Base-by-base conservation (phyloP, 2,888 invertebrate genomes). In the Hydraecia micacea region DNA sequence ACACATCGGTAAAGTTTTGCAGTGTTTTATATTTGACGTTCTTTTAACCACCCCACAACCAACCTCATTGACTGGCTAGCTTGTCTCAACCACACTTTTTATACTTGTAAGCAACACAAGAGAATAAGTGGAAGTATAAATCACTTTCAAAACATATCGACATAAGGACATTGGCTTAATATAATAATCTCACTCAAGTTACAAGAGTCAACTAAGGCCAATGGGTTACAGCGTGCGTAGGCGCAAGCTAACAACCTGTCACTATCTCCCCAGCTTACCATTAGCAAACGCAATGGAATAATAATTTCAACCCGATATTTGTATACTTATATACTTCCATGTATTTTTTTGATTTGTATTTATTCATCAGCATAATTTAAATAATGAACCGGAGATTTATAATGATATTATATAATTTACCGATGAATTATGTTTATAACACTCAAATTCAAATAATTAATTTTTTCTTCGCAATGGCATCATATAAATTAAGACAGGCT, bases 191-290 rank as follows among this genome's bases (percentile, higher is more conserved):
- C n/a, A 52, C 49, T 73, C 67, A 76, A 74, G 73, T 82, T 72
- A 85, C 84, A 32, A 84, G 76, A 85, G 68, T 85, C 79, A 75
- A 82, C 79, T 74, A 63, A 75, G 82, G 78, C 68, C 85, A 76
- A 52, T 85, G 82, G 82, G 85, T 82, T 85, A 78, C 72, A 74
- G 71, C 25, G n/a, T 75, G 84, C 82, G 85, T 85, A 60, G 84
- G 84, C 82, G 84, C 79, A 78, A 62, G 79, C 85, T 82, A 85
- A 85, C 82, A 82, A 85, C 85, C 79, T 85, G 84, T 85, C 84
- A 85, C 82, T 79, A 69, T 82, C 7, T 60, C 42, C n/a, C 32
- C 72, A 72, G 79, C 76, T 85, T 85, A 85, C 82, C 84, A 85
- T 85, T 85, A 85, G 85, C 82, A 72, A 85, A 79, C 67, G 75